phyloP scores from a whole-genome alignment of 1,140 invertebrate species.

The Aleiodes sp. region DNA sequence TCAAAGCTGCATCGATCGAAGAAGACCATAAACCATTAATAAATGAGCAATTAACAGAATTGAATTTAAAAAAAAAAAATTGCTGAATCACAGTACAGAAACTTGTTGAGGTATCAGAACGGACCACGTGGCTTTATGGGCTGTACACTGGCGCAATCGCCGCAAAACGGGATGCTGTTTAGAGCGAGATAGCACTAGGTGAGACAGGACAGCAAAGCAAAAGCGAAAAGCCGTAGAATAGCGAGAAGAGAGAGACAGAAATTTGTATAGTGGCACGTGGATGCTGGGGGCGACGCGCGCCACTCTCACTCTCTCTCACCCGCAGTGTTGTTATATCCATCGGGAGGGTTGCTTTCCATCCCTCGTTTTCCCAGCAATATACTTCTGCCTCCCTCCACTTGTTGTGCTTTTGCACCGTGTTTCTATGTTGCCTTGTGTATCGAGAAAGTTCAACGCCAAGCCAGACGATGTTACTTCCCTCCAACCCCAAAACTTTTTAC shows the following conservation, averaged over 20 bases:
- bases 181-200: slow-evolving; percentile 44
- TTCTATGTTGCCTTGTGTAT: slow-evolving; percentile 48
- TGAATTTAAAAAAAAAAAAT: not conserved
- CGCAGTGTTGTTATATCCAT: slow-evolving; percentile 49
- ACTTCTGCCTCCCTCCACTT: slow-evolving; percentile 57
- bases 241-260: slow-evolving; percentile 35
- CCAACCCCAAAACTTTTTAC: slow-evolving; percentile 36
- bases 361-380: slow-evolving; percentile 40
- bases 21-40: no score
- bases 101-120: not conserved
- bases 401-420: slow-evolving; percentile 60
- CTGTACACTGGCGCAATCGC: not conserved
- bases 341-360: slow-evolving; percentile 46
- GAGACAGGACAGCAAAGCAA: slow-evolving; percentile 18
- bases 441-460: slow-evolving; percentile 46
- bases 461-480: slow-evolving; percentile 41
- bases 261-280: slow-evolving; percentile 49
- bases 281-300: slow-evolving; percentile 48
- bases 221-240: slow-evolving; percentile 16
- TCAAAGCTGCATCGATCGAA: no score
- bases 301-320: slow-evolving; percentile 37
- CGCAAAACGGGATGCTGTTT: slow-evolving; percentile 43
- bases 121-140: not conserved
- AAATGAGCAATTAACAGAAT: no score
- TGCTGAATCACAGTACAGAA: not conserved